Conservation (phyloP, 2,888 invertebrate genomes). For the Syrista parreyssii region DNA sequence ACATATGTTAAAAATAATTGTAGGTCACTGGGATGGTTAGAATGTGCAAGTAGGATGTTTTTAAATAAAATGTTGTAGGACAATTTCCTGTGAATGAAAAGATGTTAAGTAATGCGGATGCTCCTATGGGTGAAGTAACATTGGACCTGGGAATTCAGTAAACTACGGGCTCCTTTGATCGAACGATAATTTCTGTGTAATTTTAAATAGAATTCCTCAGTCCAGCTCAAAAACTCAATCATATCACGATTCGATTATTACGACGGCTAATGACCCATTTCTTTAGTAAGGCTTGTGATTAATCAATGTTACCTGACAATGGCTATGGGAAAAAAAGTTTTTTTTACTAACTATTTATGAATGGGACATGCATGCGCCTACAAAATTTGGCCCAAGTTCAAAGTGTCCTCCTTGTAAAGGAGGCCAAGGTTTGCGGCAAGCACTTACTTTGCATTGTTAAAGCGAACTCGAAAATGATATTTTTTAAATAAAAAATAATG, state of each 20-base stretch:
- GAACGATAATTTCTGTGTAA: neutral
- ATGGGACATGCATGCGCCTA: neutral
- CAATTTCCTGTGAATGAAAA: neutral
- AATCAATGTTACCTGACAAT: neutral
- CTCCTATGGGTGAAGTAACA: neutral
- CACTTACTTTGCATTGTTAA: constrained; percentile 24
- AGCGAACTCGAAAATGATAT: constrained; percentile 6
- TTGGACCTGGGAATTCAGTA: neutral
- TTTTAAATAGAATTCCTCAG: neutral
- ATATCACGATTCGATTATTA: neutral
- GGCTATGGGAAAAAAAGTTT: neutral
- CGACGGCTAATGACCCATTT: neutral
- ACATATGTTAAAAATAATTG: neutral
- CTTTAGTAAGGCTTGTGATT: neutral
- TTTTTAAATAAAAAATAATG: constrained; percentile 14
- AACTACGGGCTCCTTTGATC: neutral
- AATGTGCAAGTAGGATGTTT: neutral
- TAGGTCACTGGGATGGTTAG: neutral
- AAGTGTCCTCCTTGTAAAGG: constrained; percentile 26
- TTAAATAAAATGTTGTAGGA: neutral
- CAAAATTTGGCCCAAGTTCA: constrained; percentile 34
- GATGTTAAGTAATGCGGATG: neutral
- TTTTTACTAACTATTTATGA: constrained; percentile 7
- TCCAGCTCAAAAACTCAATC: neutral
- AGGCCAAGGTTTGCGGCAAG: constrained; percentile 35